Percentiles rank a stretch among this genome's conserved stretches.
Conservation (phyloP, 2,113 vertebrate genomes). For the Ophthalmolycus amberensis region DNA sequence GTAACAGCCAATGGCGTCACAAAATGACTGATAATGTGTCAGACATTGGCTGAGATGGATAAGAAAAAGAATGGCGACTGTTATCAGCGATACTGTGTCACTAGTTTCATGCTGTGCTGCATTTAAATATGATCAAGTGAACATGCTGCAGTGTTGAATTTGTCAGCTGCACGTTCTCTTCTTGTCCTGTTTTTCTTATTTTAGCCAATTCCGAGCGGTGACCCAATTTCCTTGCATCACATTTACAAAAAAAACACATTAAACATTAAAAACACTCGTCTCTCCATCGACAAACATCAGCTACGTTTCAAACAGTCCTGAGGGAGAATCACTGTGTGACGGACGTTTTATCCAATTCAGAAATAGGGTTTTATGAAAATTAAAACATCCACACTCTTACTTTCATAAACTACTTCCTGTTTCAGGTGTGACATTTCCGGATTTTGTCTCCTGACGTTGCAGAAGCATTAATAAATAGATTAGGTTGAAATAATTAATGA, state of each 20-base stretch:
- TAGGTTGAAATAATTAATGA: neutral
- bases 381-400: neutral
- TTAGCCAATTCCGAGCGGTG: slow-evolving; percentile 15
- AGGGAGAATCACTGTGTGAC: neutral
- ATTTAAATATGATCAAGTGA: slow-evolving; percentile 3
- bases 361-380: neutral
- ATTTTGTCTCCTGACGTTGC: neutral
- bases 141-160: neutral
- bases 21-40: neutral
- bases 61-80: neutral
- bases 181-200: slow-evolving; percentile 1
- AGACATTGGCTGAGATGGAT: neutral
- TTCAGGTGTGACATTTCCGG: neutral
- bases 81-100: neutral
- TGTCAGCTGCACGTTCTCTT: neutral
- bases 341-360: neutral
- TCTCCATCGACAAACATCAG: slow-evolving; percentile 12
- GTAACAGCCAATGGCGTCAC: slow-evolving; percentile 26
- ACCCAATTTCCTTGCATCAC: slow-evolving; percentile 45
- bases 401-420: neutral
- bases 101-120: neutral
- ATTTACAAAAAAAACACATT: slow-evolving; percentile 20
- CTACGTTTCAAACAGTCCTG: neutral
- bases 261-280: neutral
- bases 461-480: neutral